Evolutionary conservation across 1,140 invertebrate genomes (phyloP).

Genomic region (Drosophila fuyamai): DNA sequence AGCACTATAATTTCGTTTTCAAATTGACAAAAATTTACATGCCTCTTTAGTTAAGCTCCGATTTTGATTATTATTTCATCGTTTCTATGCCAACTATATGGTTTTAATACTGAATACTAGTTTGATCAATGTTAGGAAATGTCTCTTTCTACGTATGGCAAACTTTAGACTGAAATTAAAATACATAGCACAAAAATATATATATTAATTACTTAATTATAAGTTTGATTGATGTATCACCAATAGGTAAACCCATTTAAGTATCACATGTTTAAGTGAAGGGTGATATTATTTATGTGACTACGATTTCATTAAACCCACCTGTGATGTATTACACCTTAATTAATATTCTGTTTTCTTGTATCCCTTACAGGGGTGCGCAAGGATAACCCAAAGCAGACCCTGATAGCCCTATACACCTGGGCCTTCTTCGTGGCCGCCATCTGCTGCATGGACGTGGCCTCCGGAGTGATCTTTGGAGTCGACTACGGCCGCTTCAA

Average conservation of each 20-base stretch:
- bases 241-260: conserved; percentile 11
- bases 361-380: conserved; percentile 48
- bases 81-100: no score
- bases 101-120: no score
- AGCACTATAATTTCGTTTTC: no score
- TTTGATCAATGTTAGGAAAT: no score
- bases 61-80: no score
- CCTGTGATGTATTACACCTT: conserved; percentile 7
- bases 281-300: neutral
- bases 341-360: neutral
- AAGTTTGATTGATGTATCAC: conserved; percentile 23
- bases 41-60: no score
- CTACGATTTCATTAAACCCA: neutral
- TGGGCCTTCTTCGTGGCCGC: conserved; percentile 68
- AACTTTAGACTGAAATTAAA: no score
- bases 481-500: conserved; percentile 70
- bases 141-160: no score
- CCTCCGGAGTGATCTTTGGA: conserved; percentile 77
- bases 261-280: conserved; percentile 19
- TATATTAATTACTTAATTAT: conserved; percentile 15
- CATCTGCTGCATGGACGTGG: conserved; percentile 78
- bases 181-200: no score
- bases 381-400: conserved; percentile 58
- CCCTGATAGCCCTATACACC: conserved; percentile 46
- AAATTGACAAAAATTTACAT: no score